Conservation (phyloP, 2,888 invertebrate species). For the Drosophila conformis region DNA sequence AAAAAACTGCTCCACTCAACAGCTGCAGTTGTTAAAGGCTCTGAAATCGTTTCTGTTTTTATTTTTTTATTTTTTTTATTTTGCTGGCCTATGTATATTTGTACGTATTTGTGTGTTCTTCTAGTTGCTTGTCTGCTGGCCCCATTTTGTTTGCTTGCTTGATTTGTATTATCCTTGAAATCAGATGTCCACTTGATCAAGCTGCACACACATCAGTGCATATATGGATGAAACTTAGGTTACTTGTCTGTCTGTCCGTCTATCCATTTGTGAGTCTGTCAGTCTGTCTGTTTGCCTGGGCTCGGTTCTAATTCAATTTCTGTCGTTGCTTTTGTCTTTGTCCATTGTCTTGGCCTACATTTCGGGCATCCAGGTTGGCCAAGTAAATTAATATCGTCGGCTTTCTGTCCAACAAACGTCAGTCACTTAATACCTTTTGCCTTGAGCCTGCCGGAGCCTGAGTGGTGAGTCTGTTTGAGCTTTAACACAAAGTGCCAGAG, state of each 20-base stretch:
- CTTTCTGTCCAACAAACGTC: constrained; percentile 61
- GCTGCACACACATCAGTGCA: not conserved
- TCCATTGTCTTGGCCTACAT: constrained; percentile 63
- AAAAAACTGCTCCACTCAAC: constrained; percentile 7
- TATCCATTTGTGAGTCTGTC: constrained; percentile 1
- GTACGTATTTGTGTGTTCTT: constrained; percentile 1
- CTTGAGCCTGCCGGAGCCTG: constrained; percentile 14
- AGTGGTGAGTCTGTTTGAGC: constrained; percentile 28
- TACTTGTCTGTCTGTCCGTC: constrained; percentile 17
- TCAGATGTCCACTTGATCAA: constrained; percentile 51
- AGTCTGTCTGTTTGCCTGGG: constrained; percentile 22
- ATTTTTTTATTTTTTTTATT: not conserved
- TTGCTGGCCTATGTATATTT: not conserved
- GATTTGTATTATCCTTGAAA: constrained; percentile 74
- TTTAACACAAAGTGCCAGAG: constrained; percentile 34
- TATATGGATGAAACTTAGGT: constrained; percentile 37
- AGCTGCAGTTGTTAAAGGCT: constrained; percentile 17
- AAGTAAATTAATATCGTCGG: constrained; percentile 52
- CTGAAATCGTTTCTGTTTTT: constrained; percentile 1
- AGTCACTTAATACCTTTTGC: constrained; percentile 52
- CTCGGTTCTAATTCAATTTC: constrained; percentile 62
- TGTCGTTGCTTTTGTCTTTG: constrained; percentile 30
- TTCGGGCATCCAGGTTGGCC: constrained; percentile 29
- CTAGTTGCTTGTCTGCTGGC: constrained; percentile 16
- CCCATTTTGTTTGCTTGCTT: constrained; percentile 56